phyloP scores from a whole-genome alignment of 2,113 vertebrate genomes.

The Dolichallabes microphthalmus region DNA sequence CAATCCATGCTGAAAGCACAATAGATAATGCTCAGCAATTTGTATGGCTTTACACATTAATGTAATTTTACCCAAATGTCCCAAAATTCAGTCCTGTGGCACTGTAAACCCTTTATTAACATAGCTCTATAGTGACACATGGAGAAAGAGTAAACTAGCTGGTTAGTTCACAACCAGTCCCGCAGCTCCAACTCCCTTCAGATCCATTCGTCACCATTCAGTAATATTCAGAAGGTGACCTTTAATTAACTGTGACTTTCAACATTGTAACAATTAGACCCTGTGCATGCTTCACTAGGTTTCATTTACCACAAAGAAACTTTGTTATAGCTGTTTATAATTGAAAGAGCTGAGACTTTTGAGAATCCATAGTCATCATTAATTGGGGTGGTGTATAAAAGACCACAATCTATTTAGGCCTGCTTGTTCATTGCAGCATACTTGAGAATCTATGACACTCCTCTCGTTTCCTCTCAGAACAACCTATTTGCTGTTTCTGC shows the following conservation, averaged over 20 bases:
- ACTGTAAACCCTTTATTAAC: neutral
- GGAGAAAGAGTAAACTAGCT: neutral
- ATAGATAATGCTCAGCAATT: conserved; percentile 30
- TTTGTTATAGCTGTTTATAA: conserved; percentile 55
- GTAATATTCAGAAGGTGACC: conserved; percentile 47
- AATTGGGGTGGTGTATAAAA: conserved; percentile 42
- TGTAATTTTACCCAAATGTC: conserved; percentile 20
- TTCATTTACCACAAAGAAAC: conserved; percentile 49
- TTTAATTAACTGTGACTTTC: conserved; percentile 60
- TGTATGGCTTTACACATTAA: neutral
- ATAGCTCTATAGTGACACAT: conserved; percentile 16
- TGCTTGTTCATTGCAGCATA: neutral
- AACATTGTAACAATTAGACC: conserved; percentile 57
- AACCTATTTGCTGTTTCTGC: conserved; percentile 8
- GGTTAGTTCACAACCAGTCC: neutral
- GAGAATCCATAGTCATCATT: conserved; percentile 43
- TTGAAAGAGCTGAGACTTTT: conserved; percentile 46
- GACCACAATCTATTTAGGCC: conserved; percentile 27
- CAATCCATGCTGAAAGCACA: conserved; percentile 30
- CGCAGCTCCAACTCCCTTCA: neutral
- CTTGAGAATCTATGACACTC: conserved; percentile 21
- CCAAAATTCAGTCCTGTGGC: neutral
- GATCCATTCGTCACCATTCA: conserved; percentile 39
- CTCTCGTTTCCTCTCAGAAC: conserved; percentile 33
- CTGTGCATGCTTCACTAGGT: conserved; percentile 46